A percentile compares a stretch with the other conserved stretches of the same genome.
Evolutionary conservation across 2,888 invertebrate species (phyloP).

Genomic region (Reticulitermes lucifugus): DNA sequence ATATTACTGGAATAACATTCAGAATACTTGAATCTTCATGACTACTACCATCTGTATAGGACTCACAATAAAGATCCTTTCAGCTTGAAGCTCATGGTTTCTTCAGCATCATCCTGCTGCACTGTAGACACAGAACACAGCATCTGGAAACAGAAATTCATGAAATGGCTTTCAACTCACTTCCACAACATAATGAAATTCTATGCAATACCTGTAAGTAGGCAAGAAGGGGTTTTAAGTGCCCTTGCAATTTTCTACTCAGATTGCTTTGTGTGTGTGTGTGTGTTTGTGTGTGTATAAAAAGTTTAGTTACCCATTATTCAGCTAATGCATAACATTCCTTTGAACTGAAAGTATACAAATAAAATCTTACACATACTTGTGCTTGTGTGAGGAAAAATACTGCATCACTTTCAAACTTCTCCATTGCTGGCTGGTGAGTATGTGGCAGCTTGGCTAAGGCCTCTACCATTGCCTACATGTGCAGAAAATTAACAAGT

Average conservation of each 20-base stretch:
- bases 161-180: background rate
- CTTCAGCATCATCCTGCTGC: conserved; percentile 61
- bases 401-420: conserved; percentile 65
- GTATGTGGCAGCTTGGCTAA: conserved; percentile 58
- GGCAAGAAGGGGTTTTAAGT: background rate
- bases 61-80: conserved; percentile 63
- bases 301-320: background rate
- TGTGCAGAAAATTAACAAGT: background rate
- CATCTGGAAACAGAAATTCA: conserved; percentile 56
- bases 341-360: background rate
- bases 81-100: conserved; percentile 61
- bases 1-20: too few relatives aligned
- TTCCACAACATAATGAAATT: background rate
- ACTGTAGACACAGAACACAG: conserved; percentile 61
- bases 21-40: too few relatives aligned
- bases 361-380: conserved; percentile 59
- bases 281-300: too few relatives aligned
- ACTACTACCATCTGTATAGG: background rate
- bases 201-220: background rate
- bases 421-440: conserved; percentile 66
- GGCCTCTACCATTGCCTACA: conserved; percentile 57
- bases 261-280: background rate
- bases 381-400: conserved; percentile 70
- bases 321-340: background rate
- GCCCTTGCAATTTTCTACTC: background rate